Evolutionary conservation across 1,140 invertebrate genomes (phyloP).

Genomic region (Armadillidium nasatum): DNA sequence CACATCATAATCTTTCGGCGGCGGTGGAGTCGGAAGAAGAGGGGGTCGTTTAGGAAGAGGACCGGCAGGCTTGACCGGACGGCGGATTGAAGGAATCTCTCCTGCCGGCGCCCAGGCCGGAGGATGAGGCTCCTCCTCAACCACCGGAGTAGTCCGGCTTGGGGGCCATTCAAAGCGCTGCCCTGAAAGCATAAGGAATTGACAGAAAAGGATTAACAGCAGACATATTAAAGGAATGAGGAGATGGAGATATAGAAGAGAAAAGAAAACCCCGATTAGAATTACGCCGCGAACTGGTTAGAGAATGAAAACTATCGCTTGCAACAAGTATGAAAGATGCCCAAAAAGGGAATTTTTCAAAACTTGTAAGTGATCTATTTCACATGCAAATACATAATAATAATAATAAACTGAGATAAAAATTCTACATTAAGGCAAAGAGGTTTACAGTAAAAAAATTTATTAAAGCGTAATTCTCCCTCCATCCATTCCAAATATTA

Average conservation of each 20-base stretch:
- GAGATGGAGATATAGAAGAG: conserved; percentile 28
- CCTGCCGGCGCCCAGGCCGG: conserved; percentile 39
- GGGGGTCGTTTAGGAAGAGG: conserved; percentile 41
- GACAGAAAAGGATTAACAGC: conserved; percentile 4
- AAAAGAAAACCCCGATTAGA: conserved; percentile 38
- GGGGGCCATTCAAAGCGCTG: conserved; percentile 39
- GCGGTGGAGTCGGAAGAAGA: conserved; percentile 42
- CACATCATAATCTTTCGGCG: conserved; percentile 43
- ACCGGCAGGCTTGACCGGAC: conserved; percentile 32
- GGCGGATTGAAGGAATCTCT: conserved; percentile 31
- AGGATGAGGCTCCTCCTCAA: conserved; percentile 31
- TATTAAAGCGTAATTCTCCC: conserved; percentile 3
- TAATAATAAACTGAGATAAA: no score
- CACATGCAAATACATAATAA: no score
- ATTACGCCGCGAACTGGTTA: not conserved
- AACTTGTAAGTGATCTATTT: not conserved
- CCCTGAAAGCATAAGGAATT: conserved; percentile 25
- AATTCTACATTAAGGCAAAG: no score
- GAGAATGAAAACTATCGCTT: conserved; percentile 2
- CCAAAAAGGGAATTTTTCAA: not conserved
- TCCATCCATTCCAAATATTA: conserved; percentile 1
- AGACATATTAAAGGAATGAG: conserved; percentile 19
- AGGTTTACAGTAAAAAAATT: not conserved
- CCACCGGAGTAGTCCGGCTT: conserved; percentile 29
- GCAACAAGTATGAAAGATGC: not conserved